phyloP scores from a whole-genome alignment of 2,113 vertebrate genomes.

The Lampris megalopsis region DNA sequence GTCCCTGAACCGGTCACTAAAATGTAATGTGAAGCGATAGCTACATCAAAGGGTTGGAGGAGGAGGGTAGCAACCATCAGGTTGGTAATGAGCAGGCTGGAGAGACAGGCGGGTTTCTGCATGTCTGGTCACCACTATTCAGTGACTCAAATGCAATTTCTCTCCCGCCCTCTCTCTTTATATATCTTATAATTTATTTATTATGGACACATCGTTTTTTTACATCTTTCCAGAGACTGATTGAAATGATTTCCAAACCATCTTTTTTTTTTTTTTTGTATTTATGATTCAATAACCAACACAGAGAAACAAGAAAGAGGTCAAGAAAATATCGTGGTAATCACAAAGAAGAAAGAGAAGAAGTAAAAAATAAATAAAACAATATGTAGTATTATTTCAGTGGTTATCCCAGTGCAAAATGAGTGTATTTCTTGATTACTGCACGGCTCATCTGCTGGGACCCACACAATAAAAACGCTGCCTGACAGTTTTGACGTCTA shows the following conservation, averaged over 20 bases:
- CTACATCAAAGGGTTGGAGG: slow-evolving; percentile 4
- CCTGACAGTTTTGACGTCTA: slow-evolving; percentile 40
- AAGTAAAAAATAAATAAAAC: background rate
- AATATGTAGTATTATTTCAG: slow-evolving; percentile 65
- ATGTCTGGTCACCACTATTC: slow-evolving; percentile 61
- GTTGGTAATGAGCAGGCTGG: slow-evolving; percentile 33
- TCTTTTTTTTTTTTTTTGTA: slow-evolving; percentile 31
- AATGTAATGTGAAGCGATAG: slow-evolving; percentile 37
- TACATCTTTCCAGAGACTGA: slow-evolving; percentile 46
- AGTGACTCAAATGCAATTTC: slow-evolving; percentile 6
- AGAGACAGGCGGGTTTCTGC: slow-evolving; percentile 18
- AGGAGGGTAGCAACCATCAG: slow-evolving; percentile 14
- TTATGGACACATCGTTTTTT: slow-evolving; percentile 19
- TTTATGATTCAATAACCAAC: slow-evolving; percentile 64
- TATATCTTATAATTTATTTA: background rate
- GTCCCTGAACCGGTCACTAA: slow-evolving; percentile 65
- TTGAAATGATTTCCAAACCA: slow-evolving; percentile 65
- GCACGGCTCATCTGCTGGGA: slow-evolving; percentile 63
- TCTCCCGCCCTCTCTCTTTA: slow-evolving; percentile 41
- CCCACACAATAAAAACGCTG: slow-evolving; percentile 48
- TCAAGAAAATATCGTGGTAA: slow-evolving; percentile 44
- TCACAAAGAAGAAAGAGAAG: slow-evolving; percentile 40
- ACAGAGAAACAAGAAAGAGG: slow-evolving; percentile 32
- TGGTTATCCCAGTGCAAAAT: slow-evolving; percentile 62
- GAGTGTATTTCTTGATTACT: slow-evolving; percentile 72